Base-by-base conservation (phyloP, 2,888 invertebrate genomes). In the Ormyrus pomaceus region DNA sequence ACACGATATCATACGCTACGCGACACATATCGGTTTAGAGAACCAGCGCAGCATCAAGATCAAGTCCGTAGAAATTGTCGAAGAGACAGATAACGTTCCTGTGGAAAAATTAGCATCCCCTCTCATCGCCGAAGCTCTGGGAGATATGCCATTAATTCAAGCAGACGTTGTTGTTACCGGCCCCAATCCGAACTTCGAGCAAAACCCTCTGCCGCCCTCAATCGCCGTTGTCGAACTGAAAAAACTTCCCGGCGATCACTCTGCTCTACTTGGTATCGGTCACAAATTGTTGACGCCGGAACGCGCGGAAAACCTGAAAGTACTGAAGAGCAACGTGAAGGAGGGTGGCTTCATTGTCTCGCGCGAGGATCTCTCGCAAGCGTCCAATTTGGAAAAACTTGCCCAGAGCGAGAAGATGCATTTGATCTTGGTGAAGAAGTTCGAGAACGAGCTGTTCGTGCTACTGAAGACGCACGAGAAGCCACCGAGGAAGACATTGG, bases 141-240 rank as follows among this genome's bases (percentile, higher is more conserved):
- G 93, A 66, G 95, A 96, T 84, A 88, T 95, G 58, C 95, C 96
- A 0, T 87, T 95, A 10, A 92, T 95, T 5, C 94, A 95, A 84
- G 93, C 95, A 0, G 94, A 95, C 68, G 91, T 95, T 0, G 91
- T 92, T 71, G 89, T 95, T 0, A 87, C 95, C 1, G 83, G 86
- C 5, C 80, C 87, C 3, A 71, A 85, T 4, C 83, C 87, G 9
- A 81, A 83, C 56, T 81, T 93, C 69, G 92, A 92, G 1, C 86
- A 92, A 2, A 84, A 92, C 11, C 91, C 92, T 64, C 87, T 93
- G 84, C 91, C 93, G 0, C 84, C 90, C 0, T 89, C 91, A 51
- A 91, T 95, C 0, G 92, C 92, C 3, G 91, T 95, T 0, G 93
- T 94, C 82, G 93, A 95, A 3, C 19, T 77, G 73, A 94, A 93